Conservation (phyloP, 2,797 vertebrate genomes). For the Mormyrus hasselquistii region DNA sequence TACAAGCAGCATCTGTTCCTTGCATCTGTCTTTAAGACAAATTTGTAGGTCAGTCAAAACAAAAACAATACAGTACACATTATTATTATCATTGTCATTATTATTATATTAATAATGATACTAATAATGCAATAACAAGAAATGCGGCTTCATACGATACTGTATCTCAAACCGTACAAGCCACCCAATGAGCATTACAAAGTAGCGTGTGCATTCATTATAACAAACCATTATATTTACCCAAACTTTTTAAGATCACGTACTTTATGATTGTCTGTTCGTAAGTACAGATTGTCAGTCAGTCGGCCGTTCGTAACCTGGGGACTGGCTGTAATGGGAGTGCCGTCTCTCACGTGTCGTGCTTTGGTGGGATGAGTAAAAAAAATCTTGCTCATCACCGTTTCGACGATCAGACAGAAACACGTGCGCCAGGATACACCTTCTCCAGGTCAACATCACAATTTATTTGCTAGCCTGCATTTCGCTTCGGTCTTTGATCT, state of each 20-base stretch:
- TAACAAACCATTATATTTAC: not conserved
- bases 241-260: not conserved
- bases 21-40: not conserved
- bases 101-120: not conserved
- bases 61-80: not conserved
- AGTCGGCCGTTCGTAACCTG: not conserved
- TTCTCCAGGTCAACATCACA: not conserved
- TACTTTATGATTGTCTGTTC: not conserved
- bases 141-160: not conserved
- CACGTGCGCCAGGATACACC: not conserved
- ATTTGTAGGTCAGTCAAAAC: not conserved
- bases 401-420: not conserved
- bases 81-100: not conserved
- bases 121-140: not conserved
- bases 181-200: not conserved
- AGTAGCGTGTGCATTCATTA: not conserved
- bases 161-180: not conserved
- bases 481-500: slow-evolving; percentile 17
- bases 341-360: not conserved
- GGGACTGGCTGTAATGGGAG: not conserved
- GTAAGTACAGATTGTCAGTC: not conserved
- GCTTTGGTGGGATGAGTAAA: not conserved
- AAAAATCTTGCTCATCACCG: not conserved
- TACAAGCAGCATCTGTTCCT: not conserved
- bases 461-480: not conserved